These are phyloP conservation scores for Isurus oxyrinchus DNA, from an alignment of 2,113 vertebrate species.

Conservation along the genomic window DNA sequence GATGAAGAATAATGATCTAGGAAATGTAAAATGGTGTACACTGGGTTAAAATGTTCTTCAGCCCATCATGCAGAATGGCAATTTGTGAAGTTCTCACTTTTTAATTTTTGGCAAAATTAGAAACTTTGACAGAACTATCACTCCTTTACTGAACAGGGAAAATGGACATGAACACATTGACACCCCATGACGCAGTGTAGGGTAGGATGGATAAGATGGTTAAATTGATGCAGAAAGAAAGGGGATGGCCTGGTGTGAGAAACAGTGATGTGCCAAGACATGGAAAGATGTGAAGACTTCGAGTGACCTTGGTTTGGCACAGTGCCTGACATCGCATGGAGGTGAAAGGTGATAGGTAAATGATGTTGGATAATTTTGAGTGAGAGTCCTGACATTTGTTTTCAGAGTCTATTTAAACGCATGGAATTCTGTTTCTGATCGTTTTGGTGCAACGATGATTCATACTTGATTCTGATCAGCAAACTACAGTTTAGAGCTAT, in stretches of 20 bases:
- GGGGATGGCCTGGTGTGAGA: neutral
- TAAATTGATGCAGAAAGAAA: neutral
- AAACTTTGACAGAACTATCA: neutral
- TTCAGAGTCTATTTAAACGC: neutral
- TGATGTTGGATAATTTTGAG: neutral
- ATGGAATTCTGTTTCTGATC: neutral
- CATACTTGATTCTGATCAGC: neutral
- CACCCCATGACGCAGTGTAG: neutral
- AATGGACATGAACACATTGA: neutral
- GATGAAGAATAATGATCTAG: neutral
- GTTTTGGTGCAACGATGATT: too few species aligned
- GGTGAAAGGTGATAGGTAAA: too few species aligned
- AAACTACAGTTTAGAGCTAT: neutral
- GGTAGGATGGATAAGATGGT: neutral
- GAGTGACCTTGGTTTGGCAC: neutral
- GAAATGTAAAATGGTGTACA: neutral
- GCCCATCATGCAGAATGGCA: neutral
- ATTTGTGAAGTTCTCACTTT: neutral
- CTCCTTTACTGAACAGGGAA: neutral
- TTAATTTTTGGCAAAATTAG: neutral
- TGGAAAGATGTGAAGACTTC: neutral
- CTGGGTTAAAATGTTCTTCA: neutral
- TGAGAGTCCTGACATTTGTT: neutral
- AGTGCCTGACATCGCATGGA: too few species aligned
- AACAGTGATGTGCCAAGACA: neutral